These are phyloP conservation scores for Autographa pulchrina DNA, from an alignment of 2,888 invertebrate genomes.

Conservation along the genomic window DNA sequence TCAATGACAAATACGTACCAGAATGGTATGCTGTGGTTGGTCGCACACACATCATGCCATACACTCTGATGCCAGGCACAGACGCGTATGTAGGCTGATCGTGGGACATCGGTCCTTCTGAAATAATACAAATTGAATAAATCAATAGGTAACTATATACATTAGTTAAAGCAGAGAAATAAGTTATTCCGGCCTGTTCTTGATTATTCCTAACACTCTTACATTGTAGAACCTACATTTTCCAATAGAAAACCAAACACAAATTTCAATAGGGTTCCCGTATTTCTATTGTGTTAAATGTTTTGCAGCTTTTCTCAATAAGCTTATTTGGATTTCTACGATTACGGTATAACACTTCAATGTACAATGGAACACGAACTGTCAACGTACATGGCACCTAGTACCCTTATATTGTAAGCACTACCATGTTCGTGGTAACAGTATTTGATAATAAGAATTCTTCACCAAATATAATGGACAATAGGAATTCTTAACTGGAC, in stretches of 20 bases:
- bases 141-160: background rate
- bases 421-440: conserved; percentile 30
- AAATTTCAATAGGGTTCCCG: background rate
- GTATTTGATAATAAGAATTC: conserved; percentile 42
- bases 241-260: background rate
- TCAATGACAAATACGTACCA: conserved; percentile 65
- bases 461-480: conserved; percentile 44
- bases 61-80: conserved; percentile 97
- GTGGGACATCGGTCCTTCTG: conserved; percentile 98
- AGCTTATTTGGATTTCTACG: conserved; percentile 31
- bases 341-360: conserved; percentile 18
- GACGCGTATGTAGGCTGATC: conserved; percentile 98
- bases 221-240: background rate
- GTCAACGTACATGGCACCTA: conserved; percentile 34
- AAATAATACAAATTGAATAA: conserved; percentile 39
- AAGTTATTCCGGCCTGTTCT: background rate
- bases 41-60: conserved; percentile 97
- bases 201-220: background rate
- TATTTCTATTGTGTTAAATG: conserved; percentile 9
- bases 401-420: conserved; percentile 30
- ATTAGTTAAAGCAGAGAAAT: no score
- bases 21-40: conserved; percentile 81
- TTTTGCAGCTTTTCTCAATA: background rate
- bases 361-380: conserved; percentile 36
- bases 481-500: conserved; percentile 35